Conservation (phyloP, 2,888 invertebrate species). For the Patella ulyssiponensis region DNA sequence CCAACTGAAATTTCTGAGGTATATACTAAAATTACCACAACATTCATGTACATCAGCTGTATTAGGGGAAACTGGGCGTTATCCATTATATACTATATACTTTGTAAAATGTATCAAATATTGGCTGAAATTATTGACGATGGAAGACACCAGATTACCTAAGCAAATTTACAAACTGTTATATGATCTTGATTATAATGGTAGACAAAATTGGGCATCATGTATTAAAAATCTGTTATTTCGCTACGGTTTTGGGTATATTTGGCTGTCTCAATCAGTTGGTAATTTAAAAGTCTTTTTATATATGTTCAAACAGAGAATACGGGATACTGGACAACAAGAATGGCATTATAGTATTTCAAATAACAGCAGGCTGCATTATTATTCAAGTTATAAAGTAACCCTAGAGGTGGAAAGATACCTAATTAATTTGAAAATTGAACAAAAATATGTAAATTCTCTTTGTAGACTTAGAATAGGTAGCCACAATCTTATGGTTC, state of each 20-base stretch:
- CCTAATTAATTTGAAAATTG: neutral
- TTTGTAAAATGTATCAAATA: neutral
- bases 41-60: slow-evolving; percentile 4
- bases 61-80: slow-evolving; percentile 11
- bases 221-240: neutral
- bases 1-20: neutral
- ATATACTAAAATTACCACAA: neutral
- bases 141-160: neutral
- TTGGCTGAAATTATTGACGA: slow-evolving; percentile 1
- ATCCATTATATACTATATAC: slow-evolving; percentile 2
- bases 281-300: neutral
- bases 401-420: neutral
- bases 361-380: neutral
- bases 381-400: neutral
- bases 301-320: neutral
- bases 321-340: too few relatives aligned
- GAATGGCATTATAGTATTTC: too few relatives aligned
- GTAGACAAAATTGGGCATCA: too few relatives aligned
- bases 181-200: neutral
- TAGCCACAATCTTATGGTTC: neutral
- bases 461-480: neutral
- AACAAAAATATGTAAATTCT: neutral
- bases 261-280: neutral
- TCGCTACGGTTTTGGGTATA: neutral
- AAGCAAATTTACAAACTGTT: neutral